Evolutionary conservation across 2,888 invertebrate species (phyloP), one percentile per base, ranked within the genome.

Genomic region (Chymomyza caudatula): DNA sequence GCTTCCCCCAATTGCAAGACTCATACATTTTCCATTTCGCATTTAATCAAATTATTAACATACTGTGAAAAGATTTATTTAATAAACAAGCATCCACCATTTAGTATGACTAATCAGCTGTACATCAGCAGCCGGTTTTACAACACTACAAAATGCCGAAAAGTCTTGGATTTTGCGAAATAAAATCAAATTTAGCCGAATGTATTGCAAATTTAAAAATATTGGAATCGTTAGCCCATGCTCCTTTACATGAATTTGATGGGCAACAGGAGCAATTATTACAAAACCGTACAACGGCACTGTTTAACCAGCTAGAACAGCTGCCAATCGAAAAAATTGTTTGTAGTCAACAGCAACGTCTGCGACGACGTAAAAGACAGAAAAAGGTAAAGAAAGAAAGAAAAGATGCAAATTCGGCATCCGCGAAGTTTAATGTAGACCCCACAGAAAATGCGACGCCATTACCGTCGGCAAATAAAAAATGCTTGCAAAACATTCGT

Each of bases 81-180:
- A 17, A 47, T 47, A 47, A 47, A 53, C n/a, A n/a, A 11, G 25
- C 4, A 52, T 8, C 8, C 8, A 4, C 11, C 29, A 54, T 29
- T 0, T 11, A 15, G 17, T n/a, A 29, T 54, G 25, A 54, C 23
- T 29, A 54, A 25, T 54, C 54, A 37, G 25, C 17, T 17, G 52
- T 19, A 11, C 0, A 11, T 5, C n/a, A 20, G 2, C 52, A 17
- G 13, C 13, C 11, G 11, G 47, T n/a, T 61, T 49, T 13, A 11
- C 37, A 61, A 60, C 53, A 29, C 25, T 56, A 19, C 0, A 70
- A 81, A 71, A 83, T 82, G 79, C 55, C 79, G 62, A 56, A 62
- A 2, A 56, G 54, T 15, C 29, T 43, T 1, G 77, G 73, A 69
- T 60, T 80, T 13, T 69, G 66, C 49, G 59, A 72, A 72, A 71